Base-by-base conservation (phyloP, 2,888 invertebrate genomes). In the Nomada ferruginata region DNA sequence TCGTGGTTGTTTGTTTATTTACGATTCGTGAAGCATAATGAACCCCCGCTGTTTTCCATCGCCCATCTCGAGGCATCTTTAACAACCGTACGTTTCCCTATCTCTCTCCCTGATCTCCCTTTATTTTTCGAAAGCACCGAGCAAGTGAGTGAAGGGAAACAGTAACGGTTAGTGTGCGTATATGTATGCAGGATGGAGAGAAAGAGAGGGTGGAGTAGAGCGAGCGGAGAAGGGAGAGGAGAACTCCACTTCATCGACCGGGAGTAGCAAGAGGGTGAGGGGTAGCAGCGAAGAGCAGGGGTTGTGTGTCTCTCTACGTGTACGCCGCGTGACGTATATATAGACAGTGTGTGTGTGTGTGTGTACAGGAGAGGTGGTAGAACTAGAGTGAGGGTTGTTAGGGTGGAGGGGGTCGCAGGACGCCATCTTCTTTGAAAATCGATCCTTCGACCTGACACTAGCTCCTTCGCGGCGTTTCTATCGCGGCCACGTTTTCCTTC, bases 341-440 rank as follows among this genome's bases (percentile, higher is more conserved):
- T 36, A 36, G 36, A 7, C 36, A 36, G 60, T 66, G 61, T 36
- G 47, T 50, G 65, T 26, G 47, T 18, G 52, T 44, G 18, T 42
- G 60, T 50, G 76, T 47, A 47, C 15, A 57, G 29, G 57, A 13
- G 44, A 10, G 60, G 29, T 50, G 18, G 71, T 44, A 36, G 53
- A 26, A 61, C 5, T 36, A 50, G 50, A 2, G 73, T 11, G 68
- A 70, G 82, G 78, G 73, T 76, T 60, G 78, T 11, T 23, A 50
- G 82, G 66, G 70, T 66, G 76, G 83, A 57, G 82, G 71, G 63
- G 61, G 53, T 66, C 61, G 68, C 78, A 82, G 85, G 85, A 76
- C 85, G 85, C 85, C 85, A 85, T 86, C 80, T 86, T 86, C 85
- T 83, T 75, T 75, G 83, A 75, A 83, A 86, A 86, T 86, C 85